Evolutionary conservation across 2,113 vertebrate genomes (phyloP).

Genomic region (Origma solitaria): DNA sequence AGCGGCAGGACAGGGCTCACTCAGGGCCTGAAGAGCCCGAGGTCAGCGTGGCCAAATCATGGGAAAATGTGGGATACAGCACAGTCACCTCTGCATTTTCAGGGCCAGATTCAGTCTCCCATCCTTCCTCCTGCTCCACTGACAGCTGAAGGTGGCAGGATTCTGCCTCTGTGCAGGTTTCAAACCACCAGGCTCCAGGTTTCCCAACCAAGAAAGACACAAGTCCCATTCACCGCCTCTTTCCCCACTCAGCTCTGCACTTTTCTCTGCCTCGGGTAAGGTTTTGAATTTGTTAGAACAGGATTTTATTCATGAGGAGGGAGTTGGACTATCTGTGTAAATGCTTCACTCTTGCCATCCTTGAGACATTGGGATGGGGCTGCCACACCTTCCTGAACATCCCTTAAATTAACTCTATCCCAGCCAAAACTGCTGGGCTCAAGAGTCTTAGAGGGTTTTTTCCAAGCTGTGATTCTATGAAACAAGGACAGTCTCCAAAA

Average conservation of each 20-base stretch:
- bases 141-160: background rate
- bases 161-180: background rate
- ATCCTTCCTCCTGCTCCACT: background rate
- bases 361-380: background rate
- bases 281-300: background rate
- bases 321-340: background rate
- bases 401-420: background rate
- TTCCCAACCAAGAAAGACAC: background rate
- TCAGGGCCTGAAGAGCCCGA: background rate
- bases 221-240: background rate
- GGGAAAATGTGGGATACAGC: fast-evolving
- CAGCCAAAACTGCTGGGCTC: background rate
- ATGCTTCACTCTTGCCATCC: background rate
- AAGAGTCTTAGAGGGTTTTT: background rate
- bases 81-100: background rate
- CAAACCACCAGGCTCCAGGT: background rate
- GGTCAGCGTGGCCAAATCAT: background rate
- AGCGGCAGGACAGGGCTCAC: background rate
- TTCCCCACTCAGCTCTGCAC: background rate
- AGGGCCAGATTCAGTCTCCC: background rate
- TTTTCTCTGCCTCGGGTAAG: background rate
- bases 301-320: background rate
- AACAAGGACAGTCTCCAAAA: background rate
- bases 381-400: background rate
- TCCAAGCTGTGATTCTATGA: background rate